These are phyloP conservation scores for Calcarius lapponicus DNA, from an alignment of 2,797 vertebrate species.

Conservation along the genomic window DNA sequence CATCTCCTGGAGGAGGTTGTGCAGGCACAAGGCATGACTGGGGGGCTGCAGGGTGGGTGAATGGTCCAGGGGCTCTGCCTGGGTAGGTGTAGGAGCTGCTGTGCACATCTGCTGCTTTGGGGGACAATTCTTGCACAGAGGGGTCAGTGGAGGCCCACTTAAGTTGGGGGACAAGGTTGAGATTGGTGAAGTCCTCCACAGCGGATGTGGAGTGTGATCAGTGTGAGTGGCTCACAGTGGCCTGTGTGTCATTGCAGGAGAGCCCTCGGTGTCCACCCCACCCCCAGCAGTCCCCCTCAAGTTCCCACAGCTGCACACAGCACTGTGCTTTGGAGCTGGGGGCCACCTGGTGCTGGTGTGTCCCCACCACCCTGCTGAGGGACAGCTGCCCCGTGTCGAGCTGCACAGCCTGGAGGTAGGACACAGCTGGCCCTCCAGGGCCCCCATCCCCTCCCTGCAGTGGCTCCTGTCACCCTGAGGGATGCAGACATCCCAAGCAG, in stretches of 20 bases:
- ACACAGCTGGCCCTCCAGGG: not conserved
- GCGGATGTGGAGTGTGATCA: not conserved
- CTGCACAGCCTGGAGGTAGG: conserved; percentile 89
- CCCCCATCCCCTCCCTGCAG: not conserved
- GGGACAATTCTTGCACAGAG: not conserved
- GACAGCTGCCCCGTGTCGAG: conserved; percentile 78
- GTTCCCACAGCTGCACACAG: conserved; percentile 78
- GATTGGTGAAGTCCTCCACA: rapidly evolving
- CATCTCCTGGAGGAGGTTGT: not conserved
- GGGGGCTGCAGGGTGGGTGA: rapidly evolving
- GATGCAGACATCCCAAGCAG: not conserved
- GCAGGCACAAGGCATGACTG: not conserved
- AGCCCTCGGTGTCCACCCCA: not conserved
- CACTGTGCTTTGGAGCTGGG: conserved; percentile 84
- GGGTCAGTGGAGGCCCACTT: not conserved
- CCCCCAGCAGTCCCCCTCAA: conserved; percentile 75
- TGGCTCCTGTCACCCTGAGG: not conserved
- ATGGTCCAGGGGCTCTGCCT: rapidly evolving
- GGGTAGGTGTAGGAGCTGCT: not conserved
- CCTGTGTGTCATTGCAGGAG: conserved; percentile 23
- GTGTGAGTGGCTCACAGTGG: not conserved
- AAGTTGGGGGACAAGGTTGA: not conserved
- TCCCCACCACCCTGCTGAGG: conserved; percentile 74
- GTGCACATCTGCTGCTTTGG: not conserved
- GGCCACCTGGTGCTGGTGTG: conserved; percentile 84